Base-by-base conservation (phyloP, 2,113 vertebrate genomes). In the Tautogolabrus adspersus region DNA sequence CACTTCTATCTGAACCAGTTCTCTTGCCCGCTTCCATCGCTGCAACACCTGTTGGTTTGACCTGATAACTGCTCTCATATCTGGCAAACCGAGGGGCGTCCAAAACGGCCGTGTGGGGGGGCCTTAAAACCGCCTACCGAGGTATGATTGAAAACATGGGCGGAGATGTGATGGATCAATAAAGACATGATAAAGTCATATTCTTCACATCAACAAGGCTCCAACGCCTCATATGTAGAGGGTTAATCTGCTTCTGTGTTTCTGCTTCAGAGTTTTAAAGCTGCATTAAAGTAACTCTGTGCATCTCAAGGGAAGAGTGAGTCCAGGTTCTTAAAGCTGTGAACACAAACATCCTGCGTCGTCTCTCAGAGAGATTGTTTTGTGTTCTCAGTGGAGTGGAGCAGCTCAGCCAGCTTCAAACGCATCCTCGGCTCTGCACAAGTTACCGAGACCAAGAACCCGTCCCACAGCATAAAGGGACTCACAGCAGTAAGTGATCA, bases 321-420 rank as follows among this genome's bases (percentile, higher is more conserved):
- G 22, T 69, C n/a, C n/a, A 81, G 72, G 62, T 69, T 79, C 55
- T 51, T 6, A 2, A 73, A 75, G 76, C 44, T 75, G 46, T 90
- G 83, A 85, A 88, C 72, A 74, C 30, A 81, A 34, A 3, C 54
- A n/a, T 77, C 57, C 64, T 62, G 46, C 22, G 38, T 75, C 73
- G 85, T 75, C 46, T 81, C 38, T 88, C 78, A 82, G 49, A 76
- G 74, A n/a, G 57, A 62, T 62, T 83, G 83, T 81, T 85, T 83
- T 81, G 68, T 74, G 46, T 84, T 81, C 63, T 46, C 88, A 95
- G 94, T 95, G 84, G 94, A 95, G 21, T 95, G 94, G 94, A 94
- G 94, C 86, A 82, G 73, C 22, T 91, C 89, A 0, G 72, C 77
- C 55, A 72, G 56, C 76, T 95, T 94, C 81, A 90, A 89, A 75